phyloP scores from a whole-genome alignment of 2,113 vertebrate species.

The Corythaeola cristata region DNA sequence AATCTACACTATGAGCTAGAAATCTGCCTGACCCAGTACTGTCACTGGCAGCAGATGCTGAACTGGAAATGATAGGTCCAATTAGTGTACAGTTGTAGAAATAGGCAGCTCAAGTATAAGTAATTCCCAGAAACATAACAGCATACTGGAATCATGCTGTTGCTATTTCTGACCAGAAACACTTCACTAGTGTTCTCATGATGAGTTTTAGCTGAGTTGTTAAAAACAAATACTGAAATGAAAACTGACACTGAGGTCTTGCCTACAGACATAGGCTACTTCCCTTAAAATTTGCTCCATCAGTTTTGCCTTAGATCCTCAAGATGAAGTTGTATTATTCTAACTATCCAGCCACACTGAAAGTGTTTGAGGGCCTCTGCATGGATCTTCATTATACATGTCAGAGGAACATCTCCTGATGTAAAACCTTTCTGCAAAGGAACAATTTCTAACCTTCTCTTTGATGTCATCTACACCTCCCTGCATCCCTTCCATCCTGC shows the following conservation, averaged over 20 bases:
- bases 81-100: neutral
- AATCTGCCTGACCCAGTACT: neutral
- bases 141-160: neutral
- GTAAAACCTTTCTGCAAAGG: neutral
- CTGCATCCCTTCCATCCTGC: neutral
- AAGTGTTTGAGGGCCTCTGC: neutral
- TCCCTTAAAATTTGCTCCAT: neutral
- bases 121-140: neutral
- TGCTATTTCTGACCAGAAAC: neutral
- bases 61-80: neutral
- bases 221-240: neutral
- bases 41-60: neutral
- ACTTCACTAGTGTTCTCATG: neutral
- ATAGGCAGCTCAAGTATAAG: neutral
- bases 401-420: neutral
- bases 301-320: neutral
- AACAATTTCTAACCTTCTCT: neutral
- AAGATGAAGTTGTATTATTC: neutral
- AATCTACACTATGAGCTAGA: neutral
- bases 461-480: neutral
- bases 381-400: neutral
- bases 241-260: neutral
- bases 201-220: neutral
- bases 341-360: neutral
- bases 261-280: neutral